phyloP scores from a whole-genome alignment of 1,140 invertebrate species.

The Amphibalanus amphitrite region DNA sequence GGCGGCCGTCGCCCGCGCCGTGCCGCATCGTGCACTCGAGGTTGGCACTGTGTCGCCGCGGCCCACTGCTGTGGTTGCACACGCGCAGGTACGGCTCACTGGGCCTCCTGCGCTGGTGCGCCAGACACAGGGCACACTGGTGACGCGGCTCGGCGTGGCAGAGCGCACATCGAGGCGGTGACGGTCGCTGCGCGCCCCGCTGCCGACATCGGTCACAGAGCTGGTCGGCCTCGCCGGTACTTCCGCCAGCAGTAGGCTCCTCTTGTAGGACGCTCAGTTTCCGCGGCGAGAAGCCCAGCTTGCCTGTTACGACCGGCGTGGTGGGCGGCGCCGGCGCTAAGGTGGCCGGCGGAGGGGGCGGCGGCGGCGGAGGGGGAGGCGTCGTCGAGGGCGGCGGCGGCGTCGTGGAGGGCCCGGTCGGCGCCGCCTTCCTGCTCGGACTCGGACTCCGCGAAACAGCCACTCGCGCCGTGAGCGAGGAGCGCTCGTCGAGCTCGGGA shows the following conservation, averaged over 20 bases:
- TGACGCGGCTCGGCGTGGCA: not conserved
- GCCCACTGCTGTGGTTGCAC: not conserved
- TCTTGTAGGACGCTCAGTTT: not conserved
- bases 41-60: not conserved
- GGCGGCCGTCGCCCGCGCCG: not conserved
- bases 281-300: not conserved
- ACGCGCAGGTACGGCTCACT: not conserved
- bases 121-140: too few relatives aligned
- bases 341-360: not conserved
- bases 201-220: too few relatives aligned
- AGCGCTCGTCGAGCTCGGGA: conserved; percentile 1
- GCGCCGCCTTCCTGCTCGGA: too few relatives aligned
- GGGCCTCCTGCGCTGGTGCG: not conserved
- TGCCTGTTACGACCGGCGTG: too few relatives aligned
- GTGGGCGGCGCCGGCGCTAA: too few relatives aligned
- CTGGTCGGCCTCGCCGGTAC: too few relatives aligned
- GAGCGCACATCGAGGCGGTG: not conserved
- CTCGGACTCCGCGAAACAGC: too few relatives aligned
- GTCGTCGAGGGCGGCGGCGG: conserved; percentile 7
- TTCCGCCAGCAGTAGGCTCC: not conserved
- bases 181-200: too few relatives aligned
- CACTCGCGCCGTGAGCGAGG: too few relatives aligned
- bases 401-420: conserved; percentile 10
- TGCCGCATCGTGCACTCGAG: not conserved
- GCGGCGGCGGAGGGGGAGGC: conserved; percentile 8